These are phyloP conservation scores for Trachurus trachurus DNA, from an alignment of 2,797 vertebrate genomes.

Conservation along the genomic window DNA sequence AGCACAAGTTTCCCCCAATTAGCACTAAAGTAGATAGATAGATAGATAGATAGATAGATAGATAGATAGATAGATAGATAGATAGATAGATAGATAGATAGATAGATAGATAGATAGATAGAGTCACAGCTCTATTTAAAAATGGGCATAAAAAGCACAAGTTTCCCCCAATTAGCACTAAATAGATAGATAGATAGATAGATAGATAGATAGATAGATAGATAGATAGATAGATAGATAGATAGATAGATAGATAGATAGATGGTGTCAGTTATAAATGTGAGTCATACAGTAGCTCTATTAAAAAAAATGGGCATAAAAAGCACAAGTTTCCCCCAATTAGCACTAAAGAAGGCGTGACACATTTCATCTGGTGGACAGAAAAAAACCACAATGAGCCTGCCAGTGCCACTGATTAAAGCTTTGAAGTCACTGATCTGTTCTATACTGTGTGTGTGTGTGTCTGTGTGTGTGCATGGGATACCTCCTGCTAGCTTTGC, in stretches of 20 bases:
- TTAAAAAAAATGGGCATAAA: neutral
- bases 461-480: slow-evolving; percentile 1
- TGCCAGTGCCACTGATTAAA: slow-evolving; percentile 43
- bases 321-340: slow-evolving; percentile 24
- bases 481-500: slow-evolving; percentile 68
- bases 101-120: too few relatives aligned
- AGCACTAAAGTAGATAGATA: too few relatives aligned
- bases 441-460: slow-evolving; percentile 23
- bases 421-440: slow-evolving; percentile 46
- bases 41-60: too few relatives aligned
- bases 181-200: too few relatives aligned
- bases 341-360: slow-evolving; percentile 17
- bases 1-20: slow-evolving; percentile 26
- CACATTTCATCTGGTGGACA: slow-evolving; percentile 18
- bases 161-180: too few relatives aligned
- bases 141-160: too few relatives aligned
- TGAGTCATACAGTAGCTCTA: slow-evolving; percentile 5
- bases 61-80: too few relatives aligned
- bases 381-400: neutral
- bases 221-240: too few relatives aligned
- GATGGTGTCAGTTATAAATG: neutral
- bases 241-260: too few relatives aligned
- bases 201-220: too few relatives aligned
- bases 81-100: too few relatives aligned
- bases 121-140: too few relatives aligned